Base-by-base conservation (phyloP, 2,113 vertebrate genomes). In the Phylloscopus trochilus region DNA sequence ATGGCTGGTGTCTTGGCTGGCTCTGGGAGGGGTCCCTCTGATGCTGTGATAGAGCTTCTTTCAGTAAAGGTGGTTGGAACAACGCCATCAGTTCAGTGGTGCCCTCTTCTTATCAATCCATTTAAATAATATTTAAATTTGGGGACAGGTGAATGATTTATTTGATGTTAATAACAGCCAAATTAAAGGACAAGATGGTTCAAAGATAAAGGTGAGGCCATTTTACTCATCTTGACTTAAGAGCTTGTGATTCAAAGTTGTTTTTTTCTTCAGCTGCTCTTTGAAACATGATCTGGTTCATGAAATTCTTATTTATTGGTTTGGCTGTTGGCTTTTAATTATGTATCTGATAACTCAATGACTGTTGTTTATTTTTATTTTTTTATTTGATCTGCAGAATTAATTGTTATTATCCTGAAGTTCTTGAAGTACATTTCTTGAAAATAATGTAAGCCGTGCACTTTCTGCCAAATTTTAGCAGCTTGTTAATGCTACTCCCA, bases 401-500 rank as follows among this genome's bases (percentile, higher is more conserved):
- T 70, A 62, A 55, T 80, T 76, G 10, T 68, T 90, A 49, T 52
- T 85, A 43, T 41, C 9, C 47, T 7, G 5, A 76, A 64, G 19
- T 19, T 72, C 13, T 13, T 75, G 46, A 75, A 62, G n/a, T 41
- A 22, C 30, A 5, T 64, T 64, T 56, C 27, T 62, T 74, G 55
- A 83, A 83, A 68, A 74, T 43, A 26, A 56, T 9, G 3, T 41
- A 33, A 31, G 16, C 51, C 0, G 0, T 21, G 14, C 7, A 8
- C 24, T 73, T 91, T 49, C 55, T 86, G 46, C 31, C 21, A 41
- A 4, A 81, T 81, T 90, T 89, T 41, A 77, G 31, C 49, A 86
- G 51, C 15, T 91, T 93, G 43, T 64, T 60, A 77, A 37, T 69
- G 44, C 30, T 93, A 66, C 80, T 93, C 63, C 83, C 58, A 76